Base-by-base conservation (phyloP, 2,797 vertebrate species). In the Tangara arthus region DNA sequence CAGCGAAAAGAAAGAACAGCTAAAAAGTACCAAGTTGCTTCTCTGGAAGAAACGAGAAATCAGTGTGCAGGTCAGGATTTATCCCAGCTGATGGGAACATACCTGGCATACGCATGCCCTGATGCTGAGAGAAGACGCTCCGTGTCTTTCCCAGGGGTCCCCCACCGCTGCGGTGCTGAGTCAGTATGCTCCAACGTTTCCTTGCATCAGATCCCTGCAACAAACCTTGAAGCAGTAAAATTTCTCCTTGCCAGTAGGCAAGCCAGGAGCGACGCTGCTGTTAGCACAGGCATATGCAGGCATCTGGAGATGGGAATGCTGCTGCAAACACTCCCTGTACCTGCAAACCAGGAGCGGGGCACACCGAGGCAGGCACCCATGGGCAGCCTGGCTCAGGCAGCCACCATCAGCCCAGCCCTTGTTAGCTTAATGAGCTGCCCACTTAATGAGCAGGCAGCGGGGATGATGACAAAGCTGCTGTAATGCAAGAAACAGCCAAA, bases 41-140 rank as follows among this genome's bases (percentile, higher is more conserved):
- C 12, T 26, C 59, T 52, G 56, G 19, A 44, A 65, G 52, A 56
- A 90, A 73, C 0, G 3, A 34, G 14, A 87, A 76, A 53, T 14
- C 46, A 1, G 0, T 1, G 8, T 34, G 8, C 1, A 42, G 46
- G 35, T 82, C 64, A 60, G 50, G 49, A 47, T 80, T 68, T 50
- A 19, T 57, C 52, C 30, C 52, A 24, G 71, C 56, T 37, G 60
- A 8, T 23, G 63, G 56, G 70, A 92, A 90, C 66, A 1, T 95
- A 96, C 96, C 95, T 96, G 95, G 24, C 52, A 21, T 28, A 65
- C 1, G 4, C 88, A 87, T 85, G 79, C 72, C 91, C 88, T 42
- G 68, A 57, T 5, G 60, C 37, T 8, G 23, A 73, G 66, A 68
- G 32, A 80, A 82, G 76, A 75, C 8, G 88, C 66, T 89, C 79